Conservation (phyloP, 2,888 invertebrate species). For the Melinaea marsaeus region DNA sequence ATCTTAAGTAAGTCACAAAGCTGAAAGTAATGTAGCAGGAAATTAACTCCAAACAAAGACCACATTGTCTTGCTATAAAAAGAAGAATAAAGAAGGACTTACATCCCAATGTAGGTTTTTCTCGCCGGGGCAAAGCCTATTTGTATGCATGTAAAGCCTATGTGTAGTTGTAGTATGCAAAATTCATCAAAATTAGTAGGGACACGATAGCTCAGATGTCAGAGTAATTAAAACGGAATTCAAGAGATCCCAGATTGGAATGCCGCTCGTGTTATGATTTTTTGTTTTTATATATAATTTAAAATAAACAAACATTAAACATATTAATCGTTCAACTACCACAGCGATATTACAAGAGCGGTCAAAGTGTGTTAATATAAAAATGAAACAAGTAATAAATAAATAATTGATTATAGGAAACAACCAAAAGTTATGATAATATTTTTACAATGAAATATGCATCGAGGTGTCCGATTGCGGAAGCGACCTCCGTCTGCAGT, state of each 20-base stretch:
- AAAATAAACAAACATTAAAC: too few relatives aligned
- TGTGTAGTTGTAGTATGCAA: too few relatives aligned
- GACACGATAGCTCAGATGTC: too few relatives aligned
- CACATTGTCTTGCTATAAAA: neutral
- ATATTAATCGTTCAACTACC: neutral
- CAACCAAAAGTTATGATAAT: constrained; percentile 6
- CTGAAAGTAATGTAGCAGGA: constrained; percentile 35
- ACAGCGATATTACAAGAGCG: neutral
- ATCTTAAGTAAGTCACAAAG: constrained; percentile 13
- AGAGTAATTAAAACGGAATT: too few relatives aligned
- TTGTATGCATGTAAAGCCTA: too few relatives aligned
- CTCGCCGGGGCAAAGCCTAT: too few relatives aligned
- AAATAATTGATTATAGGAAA: neutral
- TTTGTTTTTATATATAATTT: neutral
- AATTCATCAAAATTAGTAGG: too few relatives aligned
- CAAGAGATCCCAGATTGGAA: too few relatives aligned
- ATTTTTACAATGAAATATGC: constrained; percentile 17
- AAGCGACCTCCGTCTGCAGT: constrained; percentile 45
- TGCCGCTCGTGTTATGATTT: too few relatives aligned
- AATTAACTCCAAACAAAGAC: constrained; percentile 4
- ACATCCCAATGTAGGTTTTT: too few relatives aligned
- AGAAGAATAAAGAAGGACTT: too few relatives aligned
- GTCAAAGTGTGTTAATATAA: neutral
- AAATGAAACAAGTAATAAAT: neutral
- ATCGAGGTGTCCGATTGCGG: constrained; percentile 53